phyloP scores from a whole-genome alignment of 2,113 vertebrate species.

The Gavialis gangeticus region DNA sequence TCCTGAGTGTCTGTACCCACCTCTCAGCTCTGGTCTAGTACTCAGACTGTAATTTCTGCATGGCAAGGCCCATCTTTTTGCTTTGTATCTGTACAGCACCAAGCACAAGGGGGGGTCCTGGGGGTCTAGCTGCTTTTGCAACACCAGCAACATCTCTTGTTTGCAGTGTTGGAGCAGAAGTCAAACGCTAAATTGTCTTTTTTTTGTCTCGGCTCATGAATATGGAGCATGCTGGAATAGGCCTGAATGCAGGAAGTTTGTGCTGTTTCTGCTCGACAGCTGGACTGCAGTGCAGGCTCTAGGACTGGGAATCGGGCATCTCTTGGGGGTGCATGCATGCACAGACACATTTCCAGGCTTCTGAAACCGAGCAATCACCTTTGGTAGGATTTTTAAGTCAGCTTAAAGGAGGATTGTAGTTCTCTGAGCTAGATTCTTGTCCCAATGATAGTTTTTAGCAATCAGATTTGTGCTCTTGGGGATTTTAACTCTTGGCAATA shows the following conservation, averaged over 20 bases:
- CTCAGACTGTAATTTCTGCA: not conserved
- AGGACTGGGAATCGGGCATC: not conserved
- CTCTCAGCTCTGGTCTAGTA: not conserved
- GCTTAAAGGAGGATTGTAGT: not conserved
- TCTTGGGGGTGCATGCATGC: no score
- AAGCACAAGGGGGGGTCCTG: no score
- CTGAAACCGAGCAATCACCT: not conserved
- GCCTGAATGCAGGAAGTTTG: not conserved
- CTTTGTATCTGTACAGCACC: no score
- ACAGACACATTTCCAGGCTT: no score
- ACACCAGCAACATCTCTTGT: no score
- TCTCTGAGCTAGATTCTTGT: not conserved
- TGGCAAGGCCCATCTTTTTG: not conserved
- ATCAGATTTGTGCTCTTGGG: not conserved
- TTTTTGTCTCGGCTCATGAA: not conserved
- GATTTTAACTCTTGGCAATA: not conserved
- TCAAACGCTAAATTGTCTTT: not conserved
- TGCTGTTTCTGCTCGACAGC: not conserved
- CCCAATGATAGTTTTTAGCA: not conserved
- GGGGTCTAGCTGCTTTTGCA: no score
- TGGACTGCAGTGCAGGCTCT: not conserved
- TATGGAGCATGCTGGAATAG: not conserved
- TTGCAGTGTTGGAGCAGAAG: not conserved
- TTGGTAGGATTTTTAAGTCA: not conserved
- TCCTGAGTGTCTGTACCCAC: not conserved